These are phyloP conservation scores for Ptychoptera albimana DNA, from an alignment of 2,888 invertebrate genomes.

Conservation along the genomic window DNA sequence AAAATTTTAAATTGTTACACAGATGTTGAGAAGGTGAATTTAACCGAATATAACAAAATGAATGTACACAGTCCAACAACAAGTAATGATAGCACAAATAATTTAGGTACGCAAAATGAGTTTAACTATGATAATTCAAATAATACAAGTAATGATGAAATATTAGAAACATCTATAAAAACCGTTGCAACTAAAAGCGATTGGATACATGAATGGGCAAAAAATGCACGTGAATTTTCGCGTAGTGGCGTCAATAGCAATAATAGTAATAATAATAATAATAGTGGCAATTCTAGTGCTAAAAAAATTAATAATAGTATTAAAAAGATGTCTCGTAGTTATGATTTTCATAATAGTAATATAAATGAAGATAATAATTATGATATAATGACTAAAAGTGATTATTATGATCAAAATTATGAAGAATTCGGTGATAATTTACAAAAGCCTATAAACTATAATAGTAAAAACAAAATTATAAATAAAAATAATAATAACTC, in stretches of 20 bases:
- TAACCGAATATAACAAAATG: constrained; percentile 1
- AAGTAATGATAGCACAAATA: too few relatives aligned
- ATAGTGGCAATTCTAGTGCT: constrained; percentile 8
- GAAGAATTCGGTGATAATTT: constrained; percentile 9
- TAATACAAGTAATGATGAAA: constrained; percentile 1
- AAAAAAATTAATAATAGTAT: constrained; percentile 9
- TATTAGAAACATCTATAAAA: constrained; percentile 11
- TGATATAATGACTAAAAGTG: constrained; percentile 3
- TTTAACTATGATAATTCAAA: neutral
- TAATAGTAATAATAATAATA: constrained; percentile 2
- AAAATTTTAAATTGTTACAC: neutral
- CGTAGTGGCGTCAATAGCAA: neutral
- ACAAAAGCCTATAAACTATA: constrained; percentile 4
- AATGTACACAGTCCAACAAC: neutral
- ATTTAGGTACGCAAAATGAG: too few relatives aligned
- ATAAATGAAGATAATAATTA: constrained; percentile 1
- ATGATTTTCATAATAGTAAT: constrained; percentile 19
- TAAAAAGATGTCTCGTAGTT: constrained; percentile 26
- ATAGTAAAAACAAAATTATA: constrained; percentile 1
- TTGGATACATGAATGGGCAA: constrained; percentile 50
- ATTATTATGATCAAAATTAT: constrained; percentile 2
- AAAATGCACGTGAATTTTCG: constrained; percentile 32
- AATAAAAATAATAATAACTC: constrained; percentile 2
- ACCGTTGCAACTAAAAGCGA: constrained; percentile 29
- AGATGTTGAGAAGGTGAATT: neutral